Evolutionary conservation across 2,113 vertebrate species (phyloP).

Genomic region (Elachura formosa): DNA sequence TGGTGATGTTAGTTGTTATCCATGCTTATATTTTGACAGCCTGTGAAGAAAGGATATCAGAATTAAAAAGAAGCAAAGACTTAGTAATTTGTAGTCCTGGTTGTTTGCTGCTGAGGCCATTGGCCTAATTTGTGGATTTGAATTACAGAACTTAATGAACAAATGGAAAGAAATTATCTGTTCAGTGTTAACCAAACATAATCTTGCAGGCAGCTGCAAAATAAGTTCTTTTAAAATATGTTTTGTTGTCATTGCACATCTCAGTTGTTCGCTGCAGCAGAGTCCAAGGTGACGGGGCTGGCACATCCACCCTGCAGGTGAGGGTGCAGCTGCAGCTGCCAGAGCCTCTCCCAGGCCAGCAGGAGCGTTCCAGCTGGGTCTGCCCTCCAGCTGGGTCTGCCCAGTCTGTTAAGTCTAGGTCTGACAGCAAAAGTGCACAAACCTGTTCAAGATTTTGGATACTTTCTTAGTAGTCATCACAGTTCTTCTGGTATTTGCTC

Average conservation of each 20-base stretch:
- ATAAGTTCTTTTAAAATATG: neutral
- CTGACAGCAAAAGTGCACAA: neutral
- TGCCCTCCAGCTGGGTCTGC: too few relatives aligned
- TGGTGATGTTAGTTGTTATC: neutral
- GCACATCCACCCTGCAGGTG: accelerated
- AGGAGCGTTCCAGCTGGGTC: neutral
- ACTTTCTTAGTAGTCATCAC: neutral
- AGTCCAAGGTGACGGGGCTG: neutral
- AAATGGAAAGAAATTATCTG: neutral
- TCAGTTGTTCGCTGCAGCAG: accelerated
- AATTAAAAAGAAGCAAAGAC: neutral
- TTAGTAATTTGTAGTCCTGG: neutral
- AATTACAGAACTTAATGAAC: neutral
- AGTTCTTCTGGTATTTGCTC: neutral
- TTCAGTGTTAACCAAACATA: neutral
- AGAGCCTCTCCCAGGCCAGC: neutral
- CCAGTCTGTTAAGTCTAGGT: neutral
- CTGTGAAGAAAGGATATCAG: neutral
- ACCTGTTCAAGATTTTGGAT: neutral
- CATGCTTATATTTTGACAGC: neutral
- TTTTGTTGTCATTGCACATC: neutral
- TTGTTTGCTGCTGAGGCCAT: neutral
- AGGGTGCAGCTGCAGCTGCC: neutral
- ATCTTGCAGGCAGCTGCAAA: neutral
- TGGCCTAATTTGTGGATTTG: neutral